Evolutionary conservation across 2,797 vertebrate species (phyloP), one percentile per base, ranked within the genome.

Genomic region (Lates japonicus): DNA sequence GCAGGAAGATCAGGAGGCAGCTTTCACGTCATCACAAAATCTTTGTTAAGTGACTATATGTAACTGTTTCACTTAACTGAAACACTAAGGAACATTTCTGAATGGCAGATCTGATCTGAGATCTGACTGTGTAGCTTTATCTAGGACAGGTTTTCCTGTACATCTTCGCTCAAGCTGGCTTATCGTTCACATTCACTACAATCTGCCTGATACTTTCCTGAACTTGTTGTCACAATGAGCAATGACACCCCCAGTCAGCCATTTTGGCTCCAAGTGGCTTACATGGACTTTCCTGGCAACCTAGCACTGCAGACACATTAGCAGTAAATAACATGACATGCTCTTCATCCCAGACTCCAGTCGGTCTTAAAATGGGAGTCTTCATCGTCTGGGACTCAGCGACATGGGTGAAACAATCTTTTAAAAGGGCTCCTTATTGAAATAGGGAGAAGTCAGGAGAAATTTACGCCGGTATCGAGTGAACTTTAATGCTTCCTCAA

Each of bases 401-500:
- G 73, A 83, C 75, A 80, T 60, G 20, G 74, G 42, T 63, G 70
- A 87, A 86, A 70, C 51, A 70, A 83, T 76, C 69, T 63, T 90
- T 90, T 92, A 76, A 87, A 85, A 84, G 80, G 46, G 25, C 22
- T 83, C 68, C 35, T 76, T 44, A 20, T 57, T 72, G 70, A 29
- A 75, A 61, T 17, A n/a, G 52, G 51, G 66, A 66, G 80, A 70
- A 59, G 61, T 70, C 16, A 19, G 70, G 60, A 65, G 63, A 68
- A 66, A 80, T 85, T 83, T 75, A 70, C 20, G 35, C 63, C 1
- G 3, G 76, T 86, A 92, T 90, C 76, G 4, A 83, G 82, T 92
- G 74, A 39, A 74, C 84, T 83, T 81, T 87, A 89, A 90, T 88
- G 82, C 69, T 82, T 87, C 84, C 89, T 60, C 48, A 54, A 64